These are phyloP conservation scores for Thinocorus orbignyianus DNA, from an alignment of 2,113 vertebrate species.

Conservation along the genomic window DNA sequence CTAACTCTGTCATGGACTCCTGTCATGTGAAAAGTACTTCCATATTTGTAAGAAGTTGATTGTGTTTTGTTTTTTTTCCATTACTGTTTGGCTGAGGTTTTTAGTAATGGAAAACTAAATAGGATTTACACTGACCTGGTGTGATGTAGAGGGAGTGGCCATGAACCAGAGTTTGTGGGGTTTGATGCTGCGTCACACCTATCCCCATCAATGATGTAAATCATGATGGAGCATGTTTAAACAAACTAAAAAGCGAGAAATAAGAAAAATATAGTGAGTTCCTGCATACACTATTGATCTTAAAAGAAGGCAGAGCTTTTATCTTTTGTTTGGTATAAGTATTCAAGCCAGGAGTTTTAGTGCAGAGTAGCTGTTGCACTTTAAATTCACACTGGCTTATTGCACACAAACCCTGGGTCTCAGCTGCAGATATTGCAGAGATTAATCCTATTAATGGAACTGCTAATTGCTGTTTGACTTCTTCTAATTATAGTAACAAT, in stretches of 20 bases:
- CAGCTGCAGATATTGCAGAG: constrained; percentile 66
- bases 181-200: not conserved
- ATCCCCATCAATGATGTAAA: not conserved
- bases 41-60: not conserved
- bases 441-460: constrained; percentile 70
- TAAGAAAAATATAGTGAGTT: not conserved
- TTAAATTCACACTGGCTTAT: constrained; percentile 26
- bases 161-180: not conserved
- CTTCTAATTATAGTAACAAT: constrained; percentile 71
- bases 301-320: not conserved
- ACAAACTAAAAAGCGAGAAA: not conserved
- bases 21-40: not conserved
- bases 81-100: not conserved
- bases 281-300: no score
- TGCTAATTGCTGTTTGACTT: constrained; percentile 71
- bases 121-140: not conserved
- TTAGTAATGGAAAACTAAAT: not conserved
- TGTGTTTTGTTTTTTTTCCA: not conserved
- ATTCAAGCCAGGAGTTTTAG: not conserved
- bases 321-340: not conserved
- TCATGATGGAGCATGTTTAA: not conserved
- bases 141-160: not conserved
- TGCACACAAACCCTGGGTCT: constrained; percentile 30
- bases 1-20: not conserved
- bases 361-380: constrained; percentile 9